Evolutionary conservation across 2,113 vertebrate genomes (phyloP), one percentile per base, ranked within the genome.

Genomic region (Candoia aspera): DNA sequence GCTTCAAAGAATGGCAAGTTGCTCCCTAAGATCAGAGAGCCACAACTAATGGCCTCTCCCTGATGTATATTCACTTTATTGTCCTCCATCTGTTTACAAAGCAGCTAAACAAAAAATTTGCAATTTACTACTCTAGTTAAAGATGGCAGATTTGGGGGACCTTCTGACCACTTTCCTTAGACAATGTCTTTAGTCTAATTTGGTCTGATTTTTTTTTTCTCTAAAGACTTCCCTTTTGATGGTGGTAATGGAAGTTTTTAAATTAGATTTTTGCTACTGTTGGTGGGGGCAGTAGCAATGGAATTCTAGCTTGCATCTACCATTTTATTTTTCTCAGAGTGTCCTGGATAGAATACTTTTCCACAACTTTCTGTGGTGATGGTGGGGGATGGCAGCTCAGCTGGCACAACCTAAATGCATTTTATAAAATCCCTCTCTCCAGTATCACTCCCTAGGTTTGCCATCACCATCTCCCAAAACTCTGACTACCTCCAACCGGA

Each of bases 1-100:
- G 91, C 29, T 89, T 62, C 73, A 89, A 89, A 89, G 59, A 89
- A 58, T 87, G 26, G 57, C n/a, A 19, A 84, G 64, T 24, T 23
- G 9, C 24, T 73, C 54, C 26, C 54, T n/a, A 15, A 46, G 26
- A 60, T 87, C 62, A 57, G 46, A 87, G 33, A 55, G 46, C 53
- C 42, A 79, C 73, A 79, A 79, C 73, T 79, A 79, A 79, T 79
- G 42, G 73, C 17, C 8, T 42, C 73, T 79, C 73, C 73, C 73
- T 21, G 33, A 79, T 79, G 73, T 79, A 42, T 79, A 42, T 79
- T 79, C 33, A 79, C 33, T 79, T 79, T 79, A 79, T 79, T 79
- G n/a, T 79, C 73, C 17, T 79, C 73, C 73, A 79, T 79, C 73
- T 79, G 73, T 79, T 79, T 79, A 33, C 73, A 79, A 79, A 79